A percentile compares a stretch with the other conserved stretches of the same genome.
These are phyloP conservation scores for Brachionus rubens DNA, from an alignment of 1,140 invertebrate species.

Conservation along the genomic window DNA sequence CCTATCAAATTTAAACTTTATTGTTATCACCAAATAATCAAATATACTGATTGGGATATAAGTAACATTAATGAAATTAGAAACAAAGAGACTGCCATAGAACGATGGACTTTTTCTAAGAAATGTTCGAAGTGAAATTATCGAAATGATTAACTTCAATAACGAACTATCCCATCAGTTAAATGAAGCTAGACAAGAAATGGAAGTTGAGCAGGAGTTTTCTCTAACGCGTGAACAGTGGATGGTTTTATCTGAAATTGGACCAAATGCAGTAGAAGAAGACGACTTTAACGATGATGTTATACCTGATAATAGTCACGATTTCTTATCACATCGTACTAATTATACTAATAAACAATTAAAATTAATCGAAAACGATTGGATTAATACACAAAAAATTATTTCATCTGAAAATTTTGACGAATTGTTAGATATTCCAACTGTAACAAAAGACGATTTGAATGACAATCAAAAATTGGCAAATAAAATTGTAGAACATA, in stretches of 20 bases:
- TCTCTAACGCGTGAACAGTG: too few species aligned
- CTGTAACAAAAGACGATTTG: not conserved
- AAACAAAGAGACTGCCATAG: not conserved
- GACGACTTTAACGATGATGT: too few species aligned
- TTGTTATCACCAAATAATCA: not conserved
- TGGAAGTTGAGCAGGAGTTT: too few species aligned
- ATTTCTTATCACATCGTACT: too few species aligned
- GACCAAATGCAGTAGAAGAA: too few species aligned
- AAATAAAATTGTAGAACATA: not conserved
- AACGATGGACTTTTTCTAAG: not conserved
- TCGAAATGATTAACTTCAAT: not conserved
- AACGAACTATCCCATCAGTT: not conserved
- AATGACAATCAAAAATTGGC: not conserved
- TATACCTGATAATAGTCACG: too few species aligned
- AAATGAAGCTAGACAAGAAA: too few species aligned
- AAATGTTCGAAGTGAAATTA: not conserved
- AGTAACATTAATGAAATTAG: not conserved
- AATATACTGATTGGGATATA: not conserved
- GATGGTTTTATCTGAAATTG: too few species aligned
- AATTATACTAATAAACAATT: too few species aligned
- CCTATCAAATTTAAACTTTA: not conserved
- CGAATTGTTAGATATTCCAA: not conserved
- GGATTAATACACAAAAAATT: too few species aligned
- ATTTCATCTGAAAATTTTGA: not conserved
- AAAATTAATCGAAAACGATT: too few species aligned